Base-by-base conservation (phyloP, 2,888 invertebrate species). In the Diplazon laetatorius region DNA sequence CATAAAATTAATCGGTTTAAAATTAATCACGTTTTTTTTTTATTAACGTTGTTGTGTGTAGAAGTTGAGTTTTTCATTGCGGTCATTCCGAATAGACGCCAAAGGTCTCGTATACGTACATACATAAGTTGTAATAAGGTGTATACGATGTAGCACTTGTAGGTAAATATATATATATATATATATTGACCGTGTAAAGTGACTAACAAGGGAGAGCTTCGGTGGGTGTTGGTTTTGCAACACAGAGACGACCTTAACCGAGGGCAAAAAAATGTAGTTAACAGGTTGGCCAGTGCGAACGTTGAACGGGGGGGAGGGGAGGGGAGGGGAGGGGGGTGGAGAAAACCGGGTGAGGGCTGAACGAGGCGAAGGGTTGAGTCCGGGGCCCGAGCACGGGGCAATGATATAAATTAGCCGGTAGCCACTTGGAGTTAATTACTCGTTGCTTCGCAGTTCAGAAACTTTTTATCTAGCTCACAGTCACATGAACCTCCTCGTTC, bases 401-500 rank as follows among this genome's bases (percentile, higher is more conserved):
- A 79, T 81, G 82, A 82, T 83, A 83, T 83, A 82, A 83, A 83
- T 83, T n/a, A n/a, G n/a, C n/a, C n/a, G n/a, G n/a, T 82, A 83
- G 80, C 81, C 82, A 82, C 83, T 83, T 82, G 81, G 76, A 82
- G 82, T 82, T 83, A 82, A 83, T 83, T 83, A 83, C 80, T 76
- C 79, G 79, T 82, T 71, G 74, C 80, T n/a, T n/a, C n/a, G n/a
- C n/a, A n/a, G n/a, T n/a, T n/a, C n/a, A n/a, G n/a, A n/a, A n/a
- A n/a, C n/a, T n/a, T n/a, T n/a, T n/a, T n/a, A n/a, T n/a, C n/a
- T n/a, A n/a, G n/a, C n/a, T n/a, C n/a, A n/a, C n/a, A n/a, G n/a
- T n/a, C n/a, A n/a, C n/a, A n/a, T n/a, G n/a, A n/a, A n/a, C n/a
- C n/a, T n/a, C n/a, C n/a, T n/a, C n/a, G n/a, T n/a, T n/a, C n/a